Percentiles rank a stretch among this genome's conserved stretches.
Evolutionary conservation across 2,797 vertebrate genomes (phyloP).

Genomic region (Alexandromys oeconomus): DNA sequence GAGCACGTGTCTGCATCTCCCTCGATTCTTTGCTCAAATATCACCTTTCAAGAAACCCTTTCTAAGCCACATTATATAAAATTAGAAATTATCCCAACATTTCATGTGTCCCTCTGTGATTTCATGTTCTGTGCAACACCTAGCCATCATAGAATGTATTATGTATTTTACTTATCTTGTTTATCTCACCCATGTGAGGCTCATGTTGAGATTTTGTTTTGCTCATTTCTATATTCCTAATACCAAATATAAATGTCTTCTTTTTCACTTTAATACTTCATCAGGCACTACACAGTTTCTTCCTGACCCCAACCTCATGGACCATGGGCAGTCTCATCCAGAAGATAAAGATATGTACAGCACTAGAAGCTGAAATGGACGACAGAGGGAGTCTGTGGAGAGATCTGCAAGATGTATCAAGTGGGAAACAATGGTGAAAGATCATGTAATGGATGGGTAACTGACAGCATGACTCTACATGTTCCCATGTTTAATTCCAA

Average conservation of each 20-base stretch:
- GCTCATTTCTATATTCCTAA: neutral
- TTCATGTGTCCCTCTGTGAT: neutral
- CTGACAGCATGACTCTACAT: conserved; percentile 69
- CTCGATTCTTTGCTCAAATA: conserved; percentile 29
- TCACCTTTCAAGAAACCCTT: conserved; percentile 47
- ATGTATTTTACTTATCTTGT: conserved; percentile 22
- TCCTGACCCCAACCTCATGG: conserved; percentile 88
- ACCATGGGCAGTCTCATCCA: conserved; percentile 93
- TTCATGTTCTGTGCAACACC: conserved; percentile 40
- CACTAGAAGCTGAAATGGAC: conserved; percentile 91
- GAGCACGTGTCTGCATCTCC: neutral
- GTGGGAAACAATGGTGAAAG: conserved; percentile 80
- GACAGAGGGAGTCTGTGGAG: conserved; percentile 51
- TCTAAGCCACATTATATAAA: conserved; percentile 36
- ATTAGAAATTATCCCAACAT: neutral
- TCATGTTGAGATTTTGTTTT: conserved; percentile 36
- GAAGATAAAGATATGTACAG: conserved; percentile 96
- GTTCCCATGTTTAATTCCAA: conserved; percentile 65
- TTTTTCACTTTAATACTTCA: conserved; percentile 77
- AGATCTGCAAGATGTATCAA: conserved; percentile 67
- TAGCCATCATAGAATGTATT: neutral
- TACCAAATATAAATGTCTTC: conserved; percentile 53
- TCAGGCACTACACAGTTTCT: conserved; percentile 86
- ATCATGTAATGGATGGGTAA: conserved; percentile 64
- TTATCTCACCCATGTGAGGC: conserved; percentile 30